A percentile compares a stretch with the other conserved stretches of the same genome.
Evolutionary conservation across 1,140 invertebrate genomes (phyloP).

Genomic region (Pomacea maculata): DNA sequence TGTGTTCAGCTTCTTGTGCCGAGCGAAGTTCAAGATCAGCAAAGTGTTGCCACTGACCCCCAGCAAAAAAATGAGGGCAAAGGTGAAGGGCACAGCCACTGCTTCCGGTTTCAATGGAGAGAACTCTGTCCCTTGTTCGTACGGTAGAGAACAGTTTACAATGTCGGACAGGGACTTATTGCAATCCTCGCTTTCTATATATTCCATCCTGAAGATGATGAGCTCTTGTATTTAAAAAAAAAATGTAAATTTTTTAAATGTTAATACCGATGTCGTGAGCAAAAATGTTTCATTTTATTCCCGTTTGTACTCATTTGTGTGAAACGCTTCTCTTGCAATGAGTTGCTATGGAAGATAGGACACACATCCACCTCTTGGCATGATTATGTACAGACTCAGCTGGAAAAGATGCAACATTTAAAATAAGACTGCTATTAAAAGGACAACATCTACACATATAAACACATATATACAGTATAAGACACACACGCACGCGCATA

Average conservation of each 20-base stretch:
- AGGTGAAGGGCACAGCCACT: conserved; percentile 73
- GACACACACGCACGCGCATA: too few relatives aligned
- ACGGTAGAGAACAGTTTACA: conserved; percentile 13
- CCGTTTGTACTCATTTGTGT: too few relatives aligned
- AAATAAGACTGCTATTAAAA: too few relatives aligned
- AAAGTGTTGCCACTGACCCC: conserved; percentile 88
- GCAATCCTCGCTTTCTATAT: conserved; percentile 14
- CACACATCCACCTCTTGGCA: too few relatives aligned
- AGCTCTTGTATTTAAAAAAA: not conserved
- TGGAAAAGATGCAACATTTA: too few relatives aligned
- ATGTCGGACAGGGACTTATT: conserved; percentile 13
- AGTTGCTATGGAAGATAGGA: too few relatives aligned
- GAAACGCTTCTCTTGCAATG: too few relatives aligned
- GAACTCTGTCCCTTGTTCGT: not conserved
- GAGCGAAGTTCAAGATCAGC: conserved; percentile 70
- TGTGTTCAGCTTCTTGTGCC: conserved; percentile 67
- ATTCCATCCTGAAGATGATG: conserved; percentile 8
- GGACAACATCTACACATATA: too few relatives aligned
- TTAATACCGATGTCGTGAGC: not conserved
- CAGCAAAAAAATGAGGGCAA: conserved; percentile 85
- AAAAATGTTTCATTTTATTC: not conserved
- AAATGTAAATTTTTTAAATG: not conserved
- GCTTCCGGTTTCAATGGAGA: conserved; percentile 30
- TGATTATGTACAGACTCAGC: too few relatives aligned
- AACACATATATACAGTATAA: too few relatives aligned